A percentile compares a stretch with the other conserved stretches of the same genome.
Conservation (phyloP, 1,140 invertebrate species). For the Drosophila sp. region DNA sequence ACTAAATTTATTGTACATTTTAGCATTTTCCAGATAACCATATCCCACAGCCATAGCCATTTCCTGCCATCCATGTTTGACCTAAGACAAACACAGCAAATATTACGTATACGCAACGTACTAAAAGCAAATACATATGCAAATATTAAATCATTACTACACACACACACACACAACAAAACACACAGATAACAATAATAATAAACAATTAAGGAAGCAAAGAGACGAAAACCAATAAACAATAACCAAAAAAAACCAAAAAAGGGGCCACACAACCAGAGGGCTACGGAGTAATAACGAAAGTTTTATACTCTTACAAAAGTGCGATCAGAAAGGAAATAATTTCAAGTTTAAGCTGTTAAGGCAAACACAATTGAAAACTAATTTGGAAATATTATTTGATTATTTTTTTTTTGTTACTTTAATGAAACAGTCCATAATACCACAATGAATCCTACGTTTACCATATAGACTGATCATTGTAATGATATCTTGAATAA, state of each 20-base stretch:
- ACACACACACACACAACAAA: slow-evolving; percentile 26
- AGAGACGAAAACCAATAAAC: slow-evolving; percentile 49
- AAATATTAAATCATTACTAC: slow-evolving; percentile 72
- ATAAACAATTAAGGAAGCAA: slow-evolving; percentile 36
- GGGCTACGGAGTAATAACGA: background rate
- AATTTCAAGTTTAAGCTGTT: too few relatives aligned
- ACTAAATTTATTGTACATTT: background rate
- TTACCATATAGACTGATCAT: too few relatives aligned
- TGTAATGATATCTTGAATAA: too few relatives aligned
- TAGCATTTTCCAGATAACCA: slow-evolving; percentile 10
- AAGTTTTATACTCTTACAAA: background rate
- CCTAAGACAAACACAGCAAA: slow-evolving; percentile 19
- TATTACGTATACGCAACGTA: slow-evolving; percentile 70
- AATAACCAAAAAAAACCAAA: slow-evolving; percentile 41
- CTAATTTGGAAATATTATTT: too few relatives aligned
- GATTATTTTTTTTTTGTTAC: too few relatives aligned
- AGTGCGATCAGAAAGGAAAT: too few relatives aligned
- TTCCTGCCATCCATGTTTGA: slow-evolving; percentile 59
- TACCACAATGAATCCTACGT: too few relatives aligned
- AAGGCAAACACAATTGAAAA: too few relatives aligned
- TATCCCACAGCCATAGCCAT: slow-evolving; percentile 32
- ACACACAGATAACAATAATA: slow-evolving; percentile 38
- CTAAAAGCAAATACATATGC: slow-evolving; percentile 57
- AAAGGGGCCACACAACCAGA: slow-evolving; percentile 42
- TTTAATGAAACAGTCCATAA: too few relatives aligned